Conservation (phyloP, 2,797 vertebrate genomes). For the Alouatta caraya region DNA sequence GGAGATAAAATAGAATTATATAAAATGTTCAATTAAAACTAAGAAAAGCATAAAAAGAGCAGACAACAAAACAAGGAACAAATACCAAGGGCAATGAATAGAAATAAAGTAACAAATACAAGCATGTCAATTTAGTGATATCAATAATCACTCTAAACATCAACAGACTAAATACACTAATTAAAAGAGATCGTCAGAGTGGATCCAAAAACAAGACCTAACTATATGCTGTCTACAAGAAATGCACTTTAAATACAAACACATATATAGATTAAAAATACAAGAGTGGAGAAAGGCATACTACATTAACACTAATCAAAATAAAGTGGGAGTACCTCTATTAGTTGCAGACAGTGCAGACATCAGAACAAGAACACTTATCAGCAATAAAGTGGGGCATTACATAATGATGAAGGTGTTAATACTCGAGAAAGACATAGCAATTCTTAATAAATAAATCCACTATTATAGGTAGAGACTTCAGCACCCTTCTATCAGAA, state of each 20-base stretch:
- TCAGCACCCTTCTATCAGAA: neutral
- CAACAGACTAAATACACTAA: neutral
- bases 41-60: neutral
- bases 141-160: neutral
- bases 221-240: neutral
- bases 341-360: neutral
- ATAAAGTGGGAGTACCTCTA: neutral
- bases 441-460: neutral
- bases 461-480: neutral
- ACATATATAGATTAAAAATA: neutral
- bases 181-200: neutral
- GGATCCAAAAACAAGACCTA: neutral
- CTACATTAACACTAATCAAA: neutral
- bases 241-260: neutral
- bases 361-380: neutral
- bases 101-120: neutral
- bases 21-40: neutral
- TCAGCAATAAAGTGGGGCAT: neutral
- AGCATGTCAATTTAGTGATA: neutral
- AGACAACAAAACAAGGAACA: neutral
- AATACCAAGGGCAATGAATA: neutral
- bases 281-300: neutral
- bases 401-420: neutral
- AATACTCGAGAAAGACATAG: neutral
- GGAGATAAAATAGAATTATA: neutral